These are phyloP conservation scores for Zoanthus gigantus DNA, from an alignment of 92 coral and sea anemone species.

Conservation along the genomic window DNA sequence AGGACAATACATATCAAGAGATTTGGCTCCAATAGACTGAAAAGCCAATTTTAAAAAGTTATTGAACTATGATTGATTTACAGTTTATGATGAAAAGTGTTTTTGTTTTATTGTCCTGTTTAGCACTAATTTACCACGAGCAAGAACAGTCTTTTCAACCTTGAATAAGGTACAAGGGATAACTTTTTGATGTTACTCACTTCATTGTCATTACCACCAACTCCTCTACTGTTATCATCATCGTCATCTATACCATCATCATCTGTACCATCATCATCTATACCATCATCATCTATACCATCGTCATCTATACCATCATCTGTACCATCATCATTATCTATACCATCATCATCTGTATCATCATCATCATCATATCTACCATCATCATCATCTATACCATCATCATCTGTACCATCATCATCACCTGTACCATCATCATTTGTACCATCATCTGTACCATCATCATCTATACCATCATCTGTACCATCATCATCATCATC, in stretches of 20 bases:
- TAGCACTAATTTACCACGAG: slow-evolving; percentile 92
- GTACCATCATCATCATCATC: too few species aligned
- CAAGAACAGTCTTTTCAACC: slow-evolving; percentile 79
- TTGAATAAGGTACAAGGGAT: slow-evolving; percentile 76
- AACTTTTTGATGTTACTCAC: not conserved
- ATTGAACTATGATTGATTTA: not conserved
- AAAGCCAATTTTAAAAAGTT: not conserved
- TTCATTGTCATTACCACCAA: not conserved
- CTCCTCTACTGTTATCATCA: not conserved
- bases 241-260: not conserved
- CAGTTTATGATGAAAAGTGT: not conserved
- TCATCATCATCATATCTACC: not conserved
- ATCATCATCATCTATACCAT: too few species aligned
- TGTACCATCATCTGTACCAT: too few species aligned
- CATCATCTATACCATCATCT: too few species aligned
- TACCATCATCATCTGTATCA: not conserved
- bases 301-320: not conserved
- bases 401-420: too few species aligned
- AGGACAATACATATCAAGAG: too few species aligned
- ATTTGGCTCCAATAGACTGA: too few species aligned
- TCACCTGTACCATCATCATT: too few species aligned
- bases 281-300: not conserved
- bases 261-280: not conserved
- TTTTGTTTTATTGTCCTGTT: not conserved
- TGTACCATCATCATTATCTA: not conserved